Evolutionary conservation across 2,888 invertebrate species (phyloP).

Genomic region (Chaetogeoica ovagalla): DNA sequence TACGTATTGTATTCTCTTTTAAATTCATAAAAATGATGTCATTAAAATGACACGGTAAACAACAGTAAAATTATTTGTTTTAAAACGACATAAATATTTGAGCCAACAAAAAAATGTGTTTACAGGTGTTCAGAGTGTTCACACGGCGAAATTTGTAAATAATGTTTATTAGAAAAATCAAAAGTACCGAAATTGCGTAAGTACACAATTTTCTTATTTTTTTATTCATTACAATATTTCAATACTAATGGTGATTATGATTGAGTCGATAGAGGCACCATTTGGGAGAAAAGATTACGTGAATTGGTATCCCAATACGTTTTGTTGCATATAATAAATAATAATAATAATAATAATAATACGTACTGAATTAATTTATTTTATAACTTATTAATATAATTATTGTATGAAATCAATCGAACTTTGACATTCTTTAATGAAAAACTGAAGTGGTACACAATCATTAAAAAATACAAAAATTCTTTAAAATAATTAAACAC

Average conservation of each 20-base stretch:
- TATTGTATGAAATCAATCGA: conserved; percentile 35
- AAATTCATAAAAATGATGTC: background rate
- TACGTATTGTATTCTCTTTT: background rate
- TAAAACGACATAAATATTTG: background rate
- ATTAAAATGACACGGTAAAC: background rate
- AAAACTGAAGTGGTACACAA: background rate
- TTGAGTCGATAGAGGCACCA: conserved; percentile 25
- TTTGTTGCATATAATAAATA: background rate
- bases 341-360: too few relatives aligned
- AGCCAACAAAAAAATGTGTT: background rate
- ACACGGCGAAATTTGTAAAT: background rate
- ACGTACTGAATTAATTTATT: conserved; percentile 20
- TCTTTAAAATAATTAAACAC: conserved; percentile 7
- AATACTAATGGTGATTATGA: conserved; percentile 5
- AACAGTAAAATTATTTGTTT: background rate
- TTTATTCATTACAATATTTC: conserved; percentile 3
- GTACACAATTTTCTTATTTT: conserved; percentile 10
- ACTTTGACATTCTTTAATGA: conserved; percentile 42
- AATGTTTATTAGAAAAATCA: conserved; percentile 14
- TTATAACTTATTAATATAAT: conserved; percentile 27
- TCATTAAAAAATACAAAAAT: conserved; percentile 25
- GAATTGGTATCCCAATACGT: conserved; percentile 20
- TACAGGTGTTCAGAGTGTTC: conserved; percentile 17
- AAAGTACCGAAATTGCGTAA: conserved; percentile 1
- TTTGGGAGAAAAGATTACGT: conserved; percentile 32